phyloP scores from a whole-genome alignment of 53 echinoderm and acorn worm species.

The Henricia sp. region DNA sequence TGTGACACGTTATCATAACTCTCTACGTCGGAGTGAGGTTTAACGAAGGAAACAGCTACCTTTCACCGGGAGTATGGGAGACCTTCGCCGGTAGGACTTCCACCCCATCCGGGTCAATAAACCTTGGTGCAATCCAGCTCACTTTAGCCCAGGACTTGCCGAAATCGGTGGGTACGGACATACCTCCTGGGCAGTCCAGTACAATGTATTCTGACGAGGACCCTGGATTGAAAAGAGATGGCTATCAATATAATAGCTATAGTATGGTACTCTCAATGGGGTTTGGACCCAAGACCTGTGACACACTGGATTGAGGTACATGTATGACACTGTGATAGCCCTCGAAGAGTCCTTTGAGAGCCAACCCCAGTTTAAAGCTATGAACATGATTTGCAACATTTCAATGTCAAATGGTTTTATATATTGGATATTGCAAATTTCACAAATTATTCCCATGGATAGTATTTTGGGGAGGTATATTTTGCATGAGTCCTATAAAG shows the following conservation, averaged over 20 bases:
- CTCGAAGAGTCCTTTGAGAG: no score
- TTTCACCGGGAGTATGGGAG: constrained; percentile 48
- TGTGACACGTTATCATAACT: neutral
- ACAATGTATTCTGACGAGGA: constrained; percentile 29
- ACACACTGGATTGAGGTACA: no score
- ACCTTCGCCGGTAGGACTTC: constrained; percentile 13
- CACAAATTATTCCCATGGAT: no score
- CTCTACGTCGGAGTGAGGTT: neutral
- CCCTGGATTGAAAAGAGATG: constrained; percentile 2
- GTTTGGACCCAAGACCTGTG: neutral
- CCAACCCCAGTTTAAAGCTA: no score
- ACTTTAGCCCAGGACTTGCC: constrained; percentile 44
- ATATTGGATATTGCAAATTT: no score
- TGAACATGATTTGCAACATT: no score
- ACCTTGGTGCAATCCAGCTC: constrained; percentile 32
- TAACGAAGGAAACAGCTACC: constrained; percentile 6
- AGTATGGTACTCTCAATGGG: neutral
- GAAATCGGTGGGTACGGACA: constrained; percentile 33
- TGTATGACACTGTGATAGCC: neutral
- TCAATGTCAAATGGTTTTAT: no score
- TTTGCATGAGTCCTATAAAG: no score
- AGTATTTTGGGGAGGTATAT: no score
- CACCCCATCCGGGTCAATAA: constrained; percentile 29
- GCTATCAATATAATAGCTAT: neutral
- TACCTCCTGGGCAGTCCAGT: constrained; percentile 22